A percentile compares a stretch with the other conserved stretches of the same genome.
These are phyloP conservation scores for Exephanes ischioxanthus DNA, from an alignment of 2,888 invertebrate genomes.

Conservation along the genomic window DNA sequence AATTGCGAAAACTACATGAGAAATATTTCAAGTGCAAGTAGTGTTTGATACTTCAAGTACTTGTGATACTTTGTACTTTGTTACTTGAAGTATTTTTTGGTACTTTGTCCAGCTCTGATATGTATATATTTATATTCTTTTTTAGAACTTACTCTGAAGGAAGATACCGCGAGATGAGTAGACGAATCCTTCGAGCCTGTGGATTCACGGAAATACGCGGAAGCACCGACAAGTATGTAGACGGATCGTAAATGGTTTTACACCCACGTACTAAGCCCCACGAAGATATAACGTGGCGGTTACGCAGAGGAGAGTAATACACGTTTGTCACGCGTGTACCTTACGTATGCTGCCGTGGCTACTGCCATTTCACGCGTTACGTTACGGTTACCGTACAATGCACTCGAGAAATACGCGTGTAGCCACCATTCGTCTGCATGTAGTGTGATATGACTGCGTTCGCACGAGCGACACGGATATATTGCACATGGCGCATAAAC, in stretches of 20 bases:
- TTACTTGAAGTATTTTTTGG: no score
- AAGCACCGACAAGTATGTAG: not conserved
- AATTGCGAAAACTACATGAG: no score
- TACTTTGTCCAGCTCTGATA: no score
- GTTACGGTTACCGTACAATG: conserved; percentile 9
- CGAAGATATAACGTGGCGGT: conserved; percentile 5
- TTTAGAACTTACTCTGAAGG: not conserved
- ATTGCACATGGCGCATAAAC: conserved; percentile 17
- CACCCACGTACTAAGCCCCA: not conserved
- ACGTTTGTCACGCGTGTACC: conserved; percentile 45
- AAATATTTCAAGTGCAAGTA: no score
- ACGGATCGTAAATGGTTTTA: conserved; percentile 23
- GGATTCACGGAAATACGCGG: conserved; percentile 12
- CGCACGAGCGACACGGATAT: conserved; percentile 18
- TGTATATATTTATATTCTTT: not conserved
- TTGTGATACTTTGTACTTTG: no score
- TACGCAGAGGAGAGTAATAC: conserved; percentile 19
- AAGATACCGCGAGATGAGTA: conserved; percentile 7
- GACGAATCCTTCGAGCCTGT: conserved; percentile 29
- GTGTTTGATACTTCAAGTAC: no score
- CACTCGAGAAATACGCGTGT: conserved; percentile 34
- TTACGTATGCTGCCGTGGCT: not conserved
- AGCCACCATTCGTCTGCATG: conserved; percentile 39
- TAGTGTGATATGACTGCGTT: conserved; percentile 18
- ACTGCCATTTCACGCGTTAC: conserved; percentile 10